phyloP scores from a whole-genome alignment of 2,113 vertebrate genomes.

The Platichthys stellatus region DNA sequence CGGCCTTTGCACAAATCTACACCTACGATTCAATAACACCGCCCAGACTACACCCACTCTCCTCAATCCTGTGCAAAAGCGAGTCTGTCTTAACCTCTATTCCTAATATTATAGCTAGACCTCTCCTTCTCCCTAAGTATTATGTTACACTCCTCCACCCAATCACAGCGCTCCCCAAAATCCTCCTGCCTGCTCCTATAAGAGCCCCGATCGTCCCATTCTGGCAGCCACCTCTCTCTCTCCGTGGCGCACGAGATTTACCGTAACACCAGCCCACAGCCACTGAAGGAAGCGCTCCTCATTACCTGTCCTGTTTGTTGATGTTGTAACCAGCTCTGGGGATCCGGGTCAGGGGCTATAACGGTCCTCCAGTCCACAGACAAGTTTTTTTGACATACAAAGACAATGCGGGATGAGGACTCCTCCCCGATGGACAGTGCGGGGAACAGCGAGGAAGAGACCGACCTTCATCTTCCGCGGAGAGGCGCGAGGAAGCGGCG shows the following conservation, averaged over 20 bases:
- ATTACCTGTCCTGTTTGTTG: constrained; percentile 52
- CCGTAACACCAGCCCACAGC: constrained; percentile 34
- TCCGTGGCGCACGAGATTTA: constrained; percentile 79
- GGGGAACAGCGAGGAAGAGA: constrained; percentile 95
- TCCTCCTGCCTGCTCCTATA: constrained; percentile 92
- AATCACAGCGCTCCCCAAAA: constrained; percentile 91
- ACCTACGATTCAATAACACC: constrained; percentile 29
- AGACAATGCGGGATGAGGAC: constrained; percentile 91
- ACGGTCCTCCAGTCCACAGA: constrained; percentile 9
- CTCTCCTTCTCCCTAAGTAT: constrained; percentile 83
- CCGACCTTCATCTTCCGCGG: constrained; percentile 86
- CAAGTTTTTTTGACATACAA: constrained; percentile 77
- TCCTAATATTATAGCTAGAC: constrained; percentile 62
- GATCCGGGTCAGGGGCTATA: constrained; percentile 23
- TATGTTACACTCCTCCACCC: constrained; percentile 86
- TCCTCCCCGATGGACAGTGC: constrained; percentile 96
- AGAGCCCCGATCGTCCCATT: constrained; percentile 86
- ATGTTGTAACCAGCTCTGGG: constrained; percentile 38
- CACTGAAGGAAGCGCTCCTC: constrained; percentile 6
- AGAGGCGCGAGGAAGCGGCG: constrained; percentile 89
- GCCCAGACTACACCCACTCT: constrained; percentile 13
- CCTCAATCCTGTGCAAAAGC: constrained; percentile 12
- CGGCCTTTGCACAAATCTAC: constrained; percentile 18
- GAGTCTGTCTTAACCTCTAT: constrained; percentile 53
- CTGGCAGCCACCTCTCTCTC: constrained; percentile 84